These are phyloP conservation scores for Erebia aethiops DNA, from an alignment of 2,888 invertebrate species.

Conservation along the genomic window DNA sequence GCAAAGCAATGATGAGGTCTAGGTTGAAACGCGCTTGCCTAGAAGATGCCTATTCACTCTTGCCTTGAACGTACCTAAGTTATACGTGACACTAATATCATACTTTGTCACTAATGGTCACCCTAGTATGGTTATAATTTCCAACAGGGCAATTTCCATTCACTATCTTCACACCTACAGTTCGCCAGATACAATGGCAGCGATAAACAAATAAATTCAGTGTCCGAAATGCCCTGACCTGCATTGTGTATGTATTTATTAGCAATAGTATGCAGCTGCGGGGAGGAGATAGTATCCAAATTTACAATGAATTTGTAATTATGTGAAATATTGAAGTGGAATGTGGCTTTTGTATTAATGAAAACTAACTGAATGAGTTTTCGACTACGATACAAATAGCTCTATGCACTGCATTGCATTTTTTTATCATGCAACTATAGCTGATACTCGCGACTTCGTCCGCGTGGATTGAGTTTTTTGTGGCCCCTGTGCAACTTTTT, in stretches of 20 bases:
- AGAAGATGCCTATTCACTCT: too few relatives aligned
- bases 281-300: constrained; percentile 25
- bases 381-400: too few relatives aligned
- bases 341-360: constrained; percentile 5
- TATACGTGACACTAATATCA: too few relatives aligned
- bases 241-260: constrained; percentile 32
- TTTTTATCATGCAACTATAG: too few relatives aligned
- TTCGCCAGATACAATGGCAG: constrained; percentile 19
- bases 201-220: constrained; percentile 28
- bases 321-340: constrained; percentile 13
- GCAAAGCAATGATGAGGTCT: too few relatives aligned
- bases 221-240: constrained; percentile 22
- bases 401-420: too few relatives aligned
- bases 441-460: neutral
- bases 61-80: too few relatives aligned
- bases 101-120: too few relatives aligned
- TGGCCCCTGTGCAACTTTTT: too few relatives aligned
- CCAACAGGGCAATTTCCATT: constrained; percentile 18
- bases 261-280: constrained; percentile 26
- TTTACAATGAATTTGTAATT: constrained; percentile 27
- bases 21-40: too few relatives aligned
- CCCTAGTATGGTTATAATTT: neutral
- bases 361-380: neutral
- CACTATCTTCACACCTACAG: constrained; percentile 28
- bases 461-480: neutral